Evolutionary conservation across 2,113 vertebrate genomes (phyloP).

Genomic region (Varanus komodoensis): DNA sequence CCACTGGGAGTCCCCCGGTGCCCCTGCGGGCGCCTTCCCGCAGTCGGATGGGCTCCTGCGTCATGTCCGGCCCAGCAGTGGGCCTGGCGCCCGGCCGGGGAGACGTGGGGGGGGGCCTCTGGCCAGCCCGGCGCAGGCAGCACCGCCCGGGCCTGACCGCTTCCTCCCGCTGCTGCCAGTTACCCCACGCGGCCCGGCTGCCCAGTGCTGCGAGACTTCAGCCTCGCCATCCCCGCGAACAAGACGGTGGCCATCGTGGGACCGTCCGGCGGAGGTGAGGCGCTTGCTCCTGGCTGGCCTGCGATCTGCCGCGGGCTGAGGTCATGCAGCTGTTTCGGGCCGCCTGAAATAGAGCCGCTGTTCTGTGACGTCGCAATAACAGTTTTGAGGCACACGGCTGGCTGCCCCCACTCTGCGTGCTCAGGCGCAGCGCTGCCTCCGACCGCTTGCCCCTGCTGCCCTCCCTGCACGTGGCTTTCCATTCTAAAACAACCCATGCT

Average conservation of each 20-base stretch:
- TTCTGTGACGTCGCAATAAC: too few species aligned
- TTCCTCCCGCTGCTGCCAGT: constrained; percentile 65
- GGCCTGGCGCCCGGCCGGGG: too few species aligned
- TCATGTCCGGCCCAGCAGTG: not conserved
- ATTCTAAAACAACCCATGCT: too few species aligned
- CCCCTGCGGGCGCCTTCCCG: not conserved
- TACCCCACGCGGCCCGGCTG: constrained; percentile 91
- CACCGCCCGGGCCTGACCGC: not conserved
- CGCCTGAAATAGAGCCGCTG: not conserved
- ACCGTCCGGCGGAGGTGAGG: constrained; percentile 92
- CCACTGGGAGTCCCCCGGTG: too few species aligned
- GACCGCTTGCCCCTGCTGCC: not conserved
- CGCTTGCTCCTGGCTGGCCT: not conserved
- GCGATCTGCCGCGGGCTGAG: too few species aligned
- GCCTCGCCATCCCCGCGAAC: constrained; percentile 83
- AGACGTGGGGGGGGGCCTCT: too few species aligned
- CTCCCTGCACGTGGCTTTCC: too few species aligned
- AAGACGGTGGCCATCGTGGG: constrained; percentile 94
- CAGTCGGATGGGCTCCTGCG: not conserved
- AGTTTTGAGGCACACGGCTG: too few species aligned
- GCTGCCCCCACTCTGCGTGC: not conserved
- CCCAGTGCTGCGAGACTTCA: constrained; percentile 84
- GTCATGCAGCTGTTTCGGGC: not conserved
- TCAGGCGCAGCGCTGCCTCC: too few species aligned
- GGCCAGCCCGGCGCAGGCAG: too few species aligned